Evolutionary conservation across 2,113 vertebrate genomes (phyloP).

Genomic region (Festucalex cinctus): DNA sequence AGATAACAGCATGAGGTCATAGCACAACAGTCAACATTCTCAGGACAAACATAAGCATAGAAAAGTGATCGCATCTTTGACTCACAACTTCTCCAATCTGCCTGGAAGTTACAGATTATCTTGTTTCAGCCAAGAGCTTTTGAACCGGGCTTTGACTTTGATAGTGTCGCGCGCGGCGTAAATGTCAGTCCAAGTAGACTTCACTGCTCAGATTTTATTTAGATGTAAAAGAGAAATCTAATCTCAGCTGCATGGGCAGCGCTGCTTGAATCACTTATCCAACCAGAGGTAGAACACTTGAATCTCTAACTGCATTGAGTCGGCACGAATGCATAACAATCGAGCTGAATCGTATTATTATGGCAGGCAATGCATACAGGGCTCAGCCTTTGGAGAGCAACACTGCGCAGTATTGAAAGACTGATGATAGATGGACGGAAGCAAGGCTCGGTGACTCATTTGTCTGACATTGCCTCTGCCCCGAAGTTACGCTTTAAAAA

Average conservation of each 20-base stretch:
- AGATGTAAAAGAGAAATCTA: conserved; percentile 24
- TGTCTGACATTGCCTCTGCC: conserved; percentile 52
- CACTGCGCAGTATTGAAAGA: conserved; percentile 38
- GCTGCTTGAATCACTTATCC: conserved; percentile 22
- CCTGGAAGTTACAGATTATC: conserved; percentile 61
- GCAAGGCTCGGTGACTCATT: conserved; percentile 60
- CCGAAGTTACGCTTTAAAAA: conserved; percentile 69
- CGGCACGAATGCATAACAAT: conserved; percentile 24
- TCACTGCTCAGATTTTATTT: conserved; percentile 25
- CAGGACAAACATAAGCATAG: conserved; percentile 4
- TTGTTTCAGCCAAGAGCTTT: conserved; percentile 34
- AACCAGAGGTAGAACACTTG: conserved; percentile 15
- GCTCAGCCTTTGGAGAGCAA: conserved; percentile 25
- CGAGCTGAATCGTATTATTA: conserved; percentile 29
- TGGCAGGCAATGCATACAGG: conserved; percentile 6
- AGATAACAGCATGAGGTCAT: conserved; percentile 19
- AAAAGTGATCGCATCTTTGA: conserved; percentile 53
- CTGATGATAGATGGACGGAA: conserved; percentile 46
- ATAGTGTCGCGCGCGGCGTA: conserved; percentile 31
- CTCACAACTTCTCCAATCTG: conserved; percentile 44
- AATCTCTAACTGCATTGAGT: conserved; percentile 23
- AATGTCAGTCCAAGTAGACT: conserved; percentile 24
- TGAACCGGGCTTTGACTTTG: conserved; percentile 57
- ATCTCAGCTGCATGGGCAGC: conserved; percentile 16
- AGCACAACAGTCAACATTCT: conserved; percentile 12